phyloP scores from a whole-genome alignment of 2,888 invertebrate genomes.

The Fabriciana adippe region DNA sequence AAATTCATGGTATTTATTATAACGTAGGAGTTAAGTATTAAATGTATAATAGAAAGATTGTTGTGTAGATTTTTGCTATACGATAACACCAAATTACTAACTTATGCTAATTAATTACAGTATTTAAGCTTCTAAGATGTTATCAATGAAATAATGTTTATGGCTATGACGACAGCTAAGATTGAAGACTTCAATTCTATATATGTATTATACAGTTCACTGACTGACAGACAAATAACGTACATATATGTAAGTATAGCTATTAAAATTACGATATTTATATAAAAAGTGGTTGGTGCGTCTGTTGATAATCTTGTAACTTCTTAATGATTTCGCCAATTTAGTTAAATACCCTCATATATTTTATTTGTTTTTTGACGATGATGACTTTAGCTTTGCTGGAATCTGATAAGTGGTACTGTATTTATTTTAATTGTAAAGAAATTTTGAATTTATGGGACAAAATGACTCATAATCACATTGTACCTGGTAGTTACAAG shows the following conservation, averaged over 20 bases:
- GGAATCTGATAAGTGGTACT: no score
- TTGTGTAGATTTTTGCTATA: conserved; percentile 10
- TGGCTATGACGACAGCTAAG: conserved; percentile 24
- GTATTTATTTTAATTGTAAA: no score
- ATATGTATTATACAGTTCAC: conserved; percentile 7
- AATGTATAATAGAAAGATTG: conserved; percentile 8
- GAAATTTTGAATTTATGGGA: no score
- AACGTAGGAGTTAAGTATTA: conserved; percentile 9
- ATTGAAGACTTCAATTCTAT: conserved; percentile 19
- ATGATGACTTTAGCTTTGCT: no score
- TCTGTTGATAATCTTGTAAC: no score
- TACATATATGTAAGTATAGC: background rate
- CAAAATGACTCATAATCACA: no score
- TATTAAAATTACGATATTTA: no score
- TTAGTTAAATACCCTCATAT: no score
- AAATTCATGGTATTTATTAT: conserved; percentile 7
- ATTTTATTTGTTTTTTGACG: no score
- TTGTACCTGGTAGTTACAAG: no score
- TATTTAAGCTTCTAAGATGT: conserved; percentile 16
- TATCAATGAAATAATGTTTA: conserved; percentile 16
- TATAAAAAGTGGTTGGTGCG: no score
- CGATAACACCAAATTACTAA: conserved; percentile 19
- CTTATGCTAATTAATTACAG: conserved; percentile 24
- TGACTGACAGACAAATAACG: conserved; percentile 11
- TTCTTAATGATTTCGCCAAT: no score